A percentile compares a stretch with the other conserved stretches of the same genome.
Evolutionary conservation across 2,888 invertebrate species (phyloP).

Genomic region (Polydrusus pterygomalis): DNA sequence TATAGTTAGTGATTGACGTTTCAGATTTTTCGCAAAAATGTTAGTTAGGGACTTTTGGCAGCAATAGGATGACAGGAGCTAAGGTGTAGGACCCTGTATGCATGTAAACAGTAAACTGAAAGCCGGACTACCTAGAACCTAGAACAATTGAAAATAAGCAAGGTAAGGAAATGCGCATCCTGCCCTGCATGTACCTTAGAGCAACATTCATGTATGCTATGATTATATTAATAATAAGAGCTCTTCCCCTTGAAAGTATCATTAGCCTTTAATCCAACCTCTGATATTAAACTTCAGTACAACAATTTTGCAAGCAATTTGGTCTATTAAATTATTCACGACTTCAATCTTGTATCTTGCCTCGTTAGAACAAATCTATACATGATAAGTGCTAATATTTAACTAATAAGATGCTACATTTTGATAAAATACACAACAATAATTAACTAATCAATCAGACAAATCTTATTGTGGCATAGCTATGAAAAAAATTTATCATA

Average conservation of each 20-base stretch:
- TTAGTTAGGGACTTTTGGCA: too few species aligned
- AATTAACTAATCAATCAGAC: not conserved
- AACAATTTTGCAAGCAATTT: constrained; percentile 12
- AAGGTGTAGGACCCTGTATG: too few species aligned
- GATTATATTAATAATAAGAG: not conserved
- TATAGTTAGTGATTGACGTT: too few species aligned
- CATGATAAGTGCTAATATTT: not conserved
- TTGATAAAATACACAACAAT: not conserved
- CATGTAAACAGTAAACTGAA: too few species aligned
- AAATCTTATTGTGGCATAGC: too few species aligned
- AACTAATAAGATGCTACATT: not conserved
- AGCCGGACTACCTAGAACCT: too few species aligned
- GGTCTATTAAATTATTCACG: constrained; percentile 13
- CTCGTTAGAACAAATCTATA: not conserved
- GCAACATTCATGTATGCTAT: not conserved
- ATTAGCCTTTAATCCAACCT: constrained; percentile 5
- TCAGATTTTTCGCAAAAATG: too few species aligned
- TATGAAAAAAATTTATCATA: too few species aligned
- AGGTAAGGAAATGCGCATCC: too few species aligned
- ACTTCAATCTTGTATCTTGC: constrained; percentile 10
- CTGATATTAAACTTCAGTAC: constrained; percentile 14
- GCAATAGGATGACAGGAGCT: too few species aligned
- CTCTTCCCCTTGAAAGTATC: not conserved
- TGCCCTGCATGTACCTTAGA: not conserved
- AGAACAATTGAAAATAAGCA: too few species aligned